phyloP scores from a whole-genome alignment of 2,888 invertebrate genomes.

The Troilus luridus region DNA sequence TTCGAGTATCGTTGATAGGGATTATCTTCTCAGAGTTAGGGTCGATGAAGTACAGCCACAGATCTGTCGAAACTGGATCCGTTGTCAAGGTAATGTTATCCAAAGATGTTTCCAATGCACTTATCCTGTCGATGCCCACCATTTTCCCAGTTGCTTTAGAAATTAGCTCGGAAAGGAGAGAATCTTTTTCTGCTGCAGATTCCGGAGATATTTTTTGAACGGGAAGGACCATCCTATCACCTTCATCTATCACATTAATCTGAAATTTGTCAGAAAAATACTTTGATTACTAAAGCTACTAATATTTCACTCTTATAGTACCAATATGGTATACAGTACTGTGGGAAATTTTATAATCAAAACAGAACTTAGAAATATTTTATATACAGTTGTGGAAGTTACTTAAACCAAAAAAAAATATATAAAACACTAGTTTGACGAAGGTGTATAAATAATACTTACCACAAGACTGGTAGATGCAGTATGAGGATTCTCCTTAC shows the following conservation, averaged over 20 bases:
- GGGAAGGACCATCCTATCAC: conserved; percentile 83
- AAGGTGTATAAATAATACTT: conserved; percentile 67
- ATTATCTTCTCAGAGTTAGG: conserved; percentile 83
- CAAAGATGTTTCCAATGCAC: conserved; percentile 80
- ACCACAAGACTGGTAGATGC: conserved; percentile 79
- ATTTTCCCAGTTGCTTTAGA: conserved; percentile 83
- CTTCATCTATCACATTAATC: conserved; percentile 84
- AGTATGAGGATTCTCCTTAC: conserved; percentile 73
- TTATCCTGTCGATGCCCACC: conserved; percentile 87
- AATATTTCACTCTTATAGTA: too few species aligned
- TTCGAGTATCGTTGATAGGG: conserved; percentile 78
- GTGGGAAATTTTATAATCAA: background rate
- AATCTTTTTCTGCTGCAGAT: conserved; percentile 74
- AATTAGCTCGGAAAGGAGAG: conserved; percentile 75
- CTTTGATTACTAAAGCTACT: background rate
- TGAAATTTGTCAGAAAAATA: conserved; percentile 67
- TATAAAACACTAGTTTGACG: background rate
- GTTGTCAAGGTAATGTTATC: conserved; percentile 82
- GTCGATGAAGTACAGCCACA: conserved; percentile 90
- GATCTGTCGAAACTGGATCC: conserved; percentile 83
- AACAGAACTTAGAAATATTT: background rate
- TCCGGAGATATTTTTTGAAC: conserved; percentile 83
- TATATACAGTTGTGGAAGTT: background rate
- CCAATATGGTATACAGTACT: too few species aligned
- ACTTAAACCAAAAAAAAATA: background rate